These are phyloP conservation scores for Hippocampus zosterae DNA, from an alignment of 2,113 vertebrate species.

Conservation along the genomic window DNA sequence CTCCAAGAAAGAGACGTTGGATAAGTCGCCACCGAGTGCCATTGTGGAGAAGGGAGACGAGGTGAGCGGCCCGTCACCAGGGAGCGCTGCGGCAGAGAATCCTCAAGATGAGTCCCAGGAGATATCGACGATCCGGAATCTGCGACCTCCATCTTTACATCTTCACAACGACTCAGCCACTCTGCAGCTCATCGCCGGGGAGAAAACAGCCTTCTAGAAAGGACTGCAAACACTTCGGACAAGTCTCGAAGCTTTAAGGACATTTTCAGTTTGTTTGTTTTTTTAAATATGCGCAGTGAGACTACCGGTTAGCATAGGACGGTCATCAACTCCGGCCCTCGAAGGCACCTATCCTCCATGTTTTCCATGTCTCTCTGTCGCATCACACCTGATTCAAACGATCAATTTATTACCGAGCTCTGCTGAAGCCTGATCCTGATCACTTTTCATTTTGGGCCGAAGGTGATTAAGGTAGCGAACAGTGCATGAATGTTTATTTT, in stretches of 20 bases:
- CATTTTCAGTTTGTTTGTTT: not conserved
- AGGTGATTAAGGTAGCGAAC: no score
- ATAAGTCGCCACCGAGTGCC: constrained; percentile 31
- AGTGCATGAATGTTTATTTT: no score
- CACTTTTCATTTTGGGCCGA: no score
- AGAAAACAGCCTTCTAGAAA: constrained; percentile 72
- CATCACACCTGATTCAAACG: no score
- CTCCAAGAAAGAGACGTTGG: constrained; percentile 22
- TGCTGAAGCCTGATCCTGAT: no score
- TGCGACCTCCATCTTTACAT: constrained; percentile 52
- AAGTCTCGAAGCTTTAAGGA: not conserved
- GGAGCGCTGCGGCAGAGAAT: not conserved
- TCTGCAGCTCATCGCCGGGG: constrained; percentile 64
- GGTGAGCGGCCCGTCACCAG: not conserved
- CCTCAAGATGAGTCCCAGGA: constrained; percentile 29
- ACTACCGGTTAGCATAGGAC: no score
- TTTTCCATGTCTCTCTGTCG: no score
- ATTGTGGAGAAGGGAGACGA: constrained; percentile 34
- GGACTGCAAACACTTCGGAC: not conserved
- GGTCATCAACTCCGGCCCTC: no score
- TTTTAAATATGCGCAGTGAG: no score
- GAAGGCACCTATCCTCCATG: no score
- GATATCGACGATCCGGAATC: constrained; percentile 21
- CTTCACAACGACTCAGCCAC: constrained; percentile 63
- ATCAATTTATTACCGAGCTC: no score